Conservation (phyloP, 2,888 invertebrate species). For the Ophioninae sp. region DNA sequence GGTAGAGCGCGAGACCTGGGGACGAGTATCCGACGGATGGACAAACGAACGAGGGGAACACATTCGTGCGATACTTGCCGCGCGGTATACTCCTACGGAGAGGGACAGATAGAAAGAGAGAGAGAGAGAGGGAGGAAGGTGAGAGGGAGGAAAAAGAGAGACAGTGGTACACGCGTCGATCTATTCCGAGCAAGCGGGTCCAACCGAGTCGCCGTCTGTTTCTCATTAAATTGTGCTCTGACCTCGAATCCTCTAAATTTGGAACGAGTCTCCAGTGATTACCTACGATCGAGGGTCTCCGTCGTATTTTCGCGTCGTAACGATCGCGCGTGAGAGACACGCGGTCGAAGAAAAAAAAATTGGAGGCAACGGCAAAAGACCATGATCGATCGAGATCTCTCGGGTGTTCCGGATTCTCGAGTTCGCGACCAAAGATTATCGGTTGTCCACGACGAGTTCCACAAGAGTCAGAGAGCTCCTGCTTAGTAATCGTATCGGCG, state of each 20-base stretch:
- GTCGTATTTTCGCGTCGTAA: slow-evolving; percentile 40
- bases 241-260: slow-evolving; percentile 80
- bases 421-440: too few relatives aligned
- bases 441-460: too few relatives aligned
- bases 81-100: slow-evolving; percentile 28
- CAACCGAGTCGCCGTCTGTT: slow-evolving; percentile 80
- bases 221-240: slow-evolving; percentile 80
- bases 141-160: slow-evolving; percentile 34
- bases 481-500: too few relatives aligned
- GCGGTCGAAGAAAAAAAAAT: slow-evolving; percentile 15
- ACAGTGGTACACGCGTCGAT: slow-evolving; percentile 71
- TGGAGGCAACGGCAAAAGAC: slow-evolving; percentile 1
- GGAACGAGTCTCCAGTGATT: slow-evolving; percentile 77
- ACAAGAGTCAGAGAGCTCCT: too few relatives aligned
- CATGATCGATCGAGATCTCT: slow-evolving; percentile 21
- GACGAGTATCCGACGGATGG: slow-evolving; percentile 54
- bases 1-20: slow-evolving; percentile 19
- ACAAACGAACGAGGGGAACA: slow-evolving; percentile 52
- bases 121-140: slow-evolving; percentile 36
- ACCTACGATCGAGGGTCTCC: slow-evolving; percentile 68
- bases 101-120: slow-evolving; percentile 42
- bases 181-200: slow-evolving; percentile 76
- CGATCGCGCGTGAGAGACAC: slow-evolving; percentile 11
- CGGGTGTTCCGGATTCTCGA: slow-evolving; percentile 5
- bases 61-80: slow-evolving; percentile 38